These are phyloP conservation scores for Drosophila bifasciata DNA, from an alignment of 1,140 invertebrate species.

Conservation along the genomic window DNA sequence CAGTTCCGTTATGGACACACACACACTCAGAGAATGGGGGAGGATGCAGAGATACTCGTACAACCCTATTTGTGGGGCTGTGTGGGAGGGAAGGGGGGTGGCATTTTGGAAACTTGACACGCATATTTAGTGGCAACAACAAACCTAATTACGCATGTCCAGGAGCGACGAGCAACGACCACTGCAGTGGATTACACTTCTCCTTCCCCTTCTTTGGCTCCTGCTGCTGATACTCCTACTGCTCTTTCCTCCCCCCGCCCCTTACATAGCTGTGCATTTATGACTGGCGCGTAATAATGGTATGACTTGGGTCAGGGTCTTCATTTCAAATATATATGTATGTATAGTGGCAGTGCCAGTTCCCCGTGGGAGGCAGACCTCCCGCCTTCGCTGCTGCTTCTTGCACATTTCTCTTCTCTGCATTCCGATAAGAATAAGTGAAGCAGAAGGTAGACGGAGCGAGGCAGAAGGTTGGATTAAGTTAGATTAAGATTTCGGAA, in stretches of 20 bases:
- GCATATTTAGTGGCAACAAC: constrained; percentile 78
- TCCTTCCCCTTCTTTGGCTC: not conserved
- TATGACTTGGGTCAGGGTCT: constrained; percentile 13
- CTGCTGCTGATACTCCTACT: not conserved
- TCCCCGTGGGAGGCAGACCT: not conserved
- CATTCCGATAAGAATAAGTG: constrained; percentile 61
- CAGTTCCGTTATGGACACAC: constrained; percentile 40
- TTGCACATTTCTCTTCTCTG: constrained; percentile 9
- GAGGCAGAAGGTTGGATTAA: too few species aligned
- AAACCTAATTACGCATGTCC: constrained; percentile 80
- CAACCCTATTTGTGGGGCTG: not conserved
- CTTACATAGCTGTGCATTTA: constrained; percentile 50
- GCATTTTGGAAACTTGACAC: constrained; percentile 70
- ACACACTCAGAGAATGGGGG: not conserved
- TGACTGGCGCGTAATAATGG: constrained; percentile 30
- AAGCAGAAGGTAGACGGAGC: constrained; percentile 14
- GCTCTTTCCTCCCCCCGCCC: not conserved
- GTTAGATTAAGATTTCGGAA: too few species aligned
- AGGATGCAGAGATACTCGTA: not conserved
- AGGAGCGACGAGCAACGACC: constrained; percentile 51
- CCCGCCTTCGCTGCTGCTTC: constrained; percentile 3
- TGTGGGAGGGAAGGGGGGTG: too few species aligned
- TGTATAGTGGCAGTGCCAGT: too few species aligned
- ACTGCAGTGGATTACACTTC: constrained; percentile 33
- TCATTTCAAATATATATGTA: not conserved